A percentile compares a stretch with the other conserved stretches of the same genome.
phyloP scores from a whole-genome alignment of 2,113 vertebrate species.

The Neolamprologus cancellatus region DNA sequence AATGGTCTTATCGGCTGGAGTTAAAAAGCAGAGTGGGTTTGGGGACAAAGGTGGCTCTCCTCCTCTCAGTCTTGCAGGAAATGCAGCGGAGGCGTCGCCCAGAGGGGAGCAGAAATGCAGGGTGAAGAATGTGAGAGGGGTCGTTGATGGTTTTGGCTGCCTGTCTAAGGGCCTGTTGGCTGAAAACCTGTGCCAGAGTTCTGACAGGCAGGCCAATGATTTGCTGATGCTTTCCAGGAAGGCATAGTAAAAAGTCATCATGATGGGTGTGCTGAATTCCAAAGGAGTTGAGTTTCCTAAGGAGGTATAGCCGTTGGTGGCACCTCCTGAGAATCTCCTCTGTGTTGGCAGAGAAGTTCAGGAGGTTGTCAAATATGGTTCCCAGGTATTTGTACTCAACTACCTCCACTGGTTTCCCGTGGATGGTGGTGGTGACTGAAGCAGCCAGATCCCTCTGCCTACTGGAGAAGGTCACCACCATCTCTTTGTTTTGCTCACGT shows the following conservation, averaged over 20 bases:
- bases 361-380: fast-evolving
- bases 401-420: fast-evolving
- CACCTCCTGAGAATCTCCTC: background rate
- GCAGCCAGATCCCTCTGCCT: background rate
- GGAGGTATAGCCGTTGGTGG: fast-evolving
- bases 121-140: background rate
- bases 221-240: background rate
- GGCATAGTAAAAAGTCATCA: background rate
- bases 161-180: background rate
- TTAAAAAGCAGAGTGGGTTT: background rate
- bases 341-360: background rate
- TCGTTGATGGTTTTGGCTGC: background rate
- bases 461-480: background rate
- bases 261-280: background rate
- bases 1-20: background rate
- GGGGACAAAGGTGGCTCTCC: background rate
- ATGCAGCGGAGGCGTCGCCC: background rate
- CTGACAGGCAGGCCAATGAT: background rate
- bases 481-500: background rate
- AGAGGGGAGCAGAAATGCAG: background rate
- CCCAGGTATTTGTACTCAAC: background rate
- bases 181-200: background rate
- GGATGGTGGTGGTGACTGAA: background rate
- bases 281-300: background rate
- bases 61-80: background rate